Evolutionary conservation across 2,797 vertebrate species (phyloP).

Genomic region (Neosilurus hyrtlii): DNA sequence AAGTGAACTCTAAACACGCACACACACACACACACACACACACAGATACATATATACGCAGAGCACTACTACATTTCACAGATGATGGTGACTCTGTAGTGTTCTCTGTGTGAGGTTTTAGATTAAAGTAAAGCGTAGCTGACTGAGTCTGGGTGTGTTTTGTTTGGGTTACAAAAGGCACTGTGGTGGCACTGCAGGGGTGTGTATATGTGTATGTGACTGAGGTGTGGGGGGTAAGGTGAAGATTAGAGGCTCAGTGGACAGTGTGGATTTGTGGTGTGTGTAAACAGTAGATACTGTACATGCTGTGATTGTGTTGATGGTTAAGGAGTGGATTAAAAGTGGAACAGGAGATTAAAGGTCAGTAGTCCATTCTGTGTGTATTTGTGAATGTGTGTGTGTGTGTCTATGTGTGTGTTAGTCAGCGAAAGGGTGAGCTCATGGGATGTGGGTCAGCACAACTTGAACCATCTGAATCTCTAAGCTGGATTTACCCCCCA

Average conservation of each 20-base stretch:
- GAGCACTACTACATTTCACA: background rate
- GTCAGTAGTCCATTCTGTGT: constrained; percentile 28
- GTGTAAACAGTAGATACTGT: background rate
- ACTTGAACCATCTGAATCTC: constrained; percentile 46
- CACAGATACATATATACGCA: constrained; percentile 8
- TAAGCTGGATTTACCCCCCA: constrained; percentile 53
- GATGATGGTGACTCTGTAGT: background rate
- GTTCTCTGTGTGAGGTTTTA: background rate
- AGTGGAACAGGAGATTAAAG: constrained; percentile 11
- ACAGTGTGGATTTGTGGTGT: constrained; percentile 20
- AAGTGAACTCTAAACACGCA: constrained; percentile 39
- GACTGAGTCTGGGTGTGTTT: constrained; percentile 8
- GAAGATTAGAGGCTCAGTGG: constrained; percentile 14
- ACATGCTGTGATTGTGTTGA: background rate
- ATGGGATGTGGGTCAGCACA: constrained; percentile 53
- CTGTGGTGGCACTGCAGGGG: background rate
- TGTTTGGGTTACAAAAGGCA: constrained; percentile 15
- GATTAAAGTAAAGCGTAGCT: constrained; percentile 1
- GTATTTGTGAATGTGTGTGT: background rate
- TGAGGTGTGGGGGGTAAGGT: background rate
- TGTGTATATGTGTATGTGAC: background rate
- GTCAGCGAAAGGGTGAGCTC: constrained; percentile 31
- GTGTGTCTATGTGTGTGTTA: constrained; percentile 24
- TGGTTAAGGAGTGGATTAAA: background rate
- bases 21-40: constrained; percentile 33